These are phyloP conservation scores for Paragorgia papillata DNA, from an alignment of 92 coral and sea anemone genomes.

Conservation along the genomic window DNA sequence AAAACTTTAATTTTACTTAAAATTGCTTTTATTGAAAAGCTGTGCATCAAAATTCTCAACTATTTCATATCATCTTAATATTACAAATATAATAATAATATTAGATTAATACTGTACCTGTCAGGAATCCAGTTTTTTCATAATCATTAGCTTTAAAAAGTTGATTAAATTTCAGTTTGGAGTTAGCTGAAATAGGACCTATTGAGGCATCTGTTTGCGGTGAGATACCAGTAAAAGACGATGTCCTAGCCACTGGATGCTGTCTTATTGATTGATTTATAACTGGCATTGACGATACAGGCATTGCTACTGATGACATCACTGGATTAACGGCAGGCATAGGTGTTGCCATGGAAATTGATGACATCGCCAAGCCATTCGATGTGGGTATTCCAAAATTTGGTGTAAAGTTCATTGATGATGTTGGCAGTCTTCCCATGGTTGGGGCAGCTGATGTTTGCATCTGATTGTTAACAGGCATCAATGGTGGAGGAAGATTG, in stretches of 20 bases:
- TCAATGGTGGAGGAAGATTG: slow-evolving; percentile 16
- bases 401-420: slow-evolving; percentile 1
- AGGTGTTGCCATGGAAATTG: slow-evolving; percentile 23
- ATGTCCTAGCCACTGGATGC: slow-evolving; percentile 21
- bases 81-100: too few relatives aligned
- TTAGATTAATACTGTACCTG: slow-evolving; percentile 57
- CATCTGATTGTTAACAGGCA: slow-evolving; percentile 34
- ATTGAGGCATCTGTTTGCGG: slow-evolving; percentile 19
- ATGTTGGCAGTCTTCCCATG: slow-evolving; percentile 6
- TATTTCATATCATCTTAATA: too few relatives aligned
- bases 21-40: too few relatives aligned
- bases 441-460: slow-evolving; percentile 29
- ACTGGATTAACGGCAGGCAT: slow-evolving; percentile 7
- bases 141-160: slow-evolving; percentile 87
- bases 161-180: slow-evolving; percentile 86
- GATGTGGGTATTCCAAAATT: slow-evolving; percentile 35
- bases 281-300: slow-evolving; percentile 17
- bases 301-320: slow-evolving; percentile 18
- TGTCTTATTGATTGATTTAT: slow-evolving; percentile 13
- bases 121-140: slow-evolving; percentile 72
- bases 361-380: slow-evolving; percentile 25
- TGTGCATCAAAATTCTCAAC: too few relatives aligned
- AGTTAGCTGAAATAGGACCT: slow-evolving; percentile 65
- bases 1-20: too few relatives aligned
- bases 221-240: slow-evolving; percentile 6